Base-by-base conservation (phyloP, 1,140 invertebrate species). In the Atta colombica region DNA sequence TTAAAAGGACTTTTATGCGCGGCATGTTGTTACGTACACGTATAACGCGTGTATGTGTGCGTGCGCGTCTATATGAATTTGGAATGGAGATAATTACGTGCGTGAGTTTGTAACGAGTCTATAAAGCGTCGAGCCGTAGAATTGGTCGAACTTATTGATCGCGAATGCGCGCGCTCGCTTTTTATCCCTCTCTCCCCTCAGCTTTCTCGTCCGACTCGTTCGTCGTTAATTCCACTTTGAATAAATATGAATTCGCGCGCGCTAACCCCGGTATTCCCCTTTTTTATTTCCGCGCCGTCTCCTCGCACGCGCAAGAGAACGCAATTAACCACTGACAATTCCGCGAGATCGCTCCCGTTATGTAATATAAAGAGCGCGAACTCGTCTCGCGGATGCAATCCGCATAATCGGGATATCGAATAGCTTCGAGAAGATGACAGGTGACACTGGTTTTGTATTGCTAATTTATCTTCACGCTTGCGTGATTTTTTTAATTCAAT, bases 121-220 rank as follows among this genome's bases (percentile, higher is more conserved):
- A 92, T 92, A 93, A 93, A 93, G 88, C 87, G 87, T 60, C 85
- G 86, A 51, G 65, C 65, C 69, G 74, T 86, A 72, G 88, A 92
- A 88, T 85, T 86, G 87, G 88, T 84, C 86, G 87, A 91, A 93
- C 91, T 93, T 92, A 92, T 93, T 88, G 90, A 93, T 93, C 90
- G 85, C 39, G 28, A 53, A 39, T 82, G 69, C 45, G 71, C 78
- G 89, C 71, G 85, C 35, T 53, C 81, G 72, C 85, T 88, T 92
- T 90, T 88, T 92, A 91, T 90, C 53, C 65, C 14, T 18, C 74
- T 16, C 31, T n/a, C 35, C 25, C 55, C 45, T 45, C 66, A 4
- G 6, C 14, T 39, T 21, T 1, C 12, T 16, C 49, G 8, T 6
- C 55, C n/a, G 61, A 66, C 75, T 71, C 89, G 77, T 82, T 89